Evolutionary conservation across 1,140 invertebrate species (phyloP).

Genomic region (Drosophila azteca): DNA sequence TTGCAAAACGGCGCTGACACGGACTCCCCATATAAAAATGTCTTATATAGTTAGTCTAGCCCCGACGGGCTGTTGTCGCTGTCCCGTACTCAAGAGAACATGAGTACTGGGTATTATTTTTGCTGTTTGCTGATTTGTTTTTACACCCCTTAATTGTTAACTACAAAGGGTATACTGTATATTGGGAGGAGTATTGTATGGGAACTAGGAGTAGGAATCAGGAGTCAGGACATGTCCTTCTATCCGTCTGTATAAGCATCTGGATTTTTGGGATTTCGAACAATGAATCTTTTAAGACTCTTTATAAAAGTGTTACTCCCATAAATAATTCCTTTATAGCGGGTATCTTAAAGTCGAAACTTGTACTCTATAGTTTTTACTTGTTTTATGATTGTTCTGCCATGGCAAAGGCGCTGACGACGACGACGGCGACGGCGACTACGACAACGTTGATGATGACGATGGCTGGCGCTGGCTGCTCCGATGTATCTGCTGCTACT

Average conservation of each 20-base stretch:
- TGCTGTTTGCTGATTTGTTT: constrained; percentile 44
- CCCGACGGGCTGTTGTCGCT: constrained; percentile 8
- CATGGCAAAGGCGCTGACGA: constrained; percentile 19
- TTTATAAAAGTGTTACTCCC: too few species aligned
- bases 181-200: too few species aligned
- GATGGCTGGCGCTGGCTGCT: constrained; percentile 18
- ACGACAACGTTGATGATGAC: constrained; percentile 4
- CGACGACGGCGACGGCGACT: background rate
- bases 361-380: background rate
- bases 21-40: constrained; percentile 47
- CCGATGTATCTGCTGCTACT: background rate
- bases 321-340: too few species aligned
- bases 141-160: too few species aligned
- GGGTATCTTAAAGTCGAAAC: too few species aligned
- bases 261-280: too few species aligned
- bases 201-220: too few species aligned
- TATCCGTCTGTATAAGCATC: too few species aligned
- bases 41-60: constrained; percentile 30
- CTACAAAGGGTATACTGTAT: too few species aligned
- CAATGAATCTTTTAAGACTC: too few species aligned
- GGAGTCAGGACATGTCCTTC: too few species aligned
- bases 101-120: constrained; percentile 12
- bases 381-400: constrained; percentile 52
- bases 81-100: constrained; percentile 24
- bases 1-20: constrained; percentile 51